Base-by-base conservation (phyloP, 1,140 invertebrate genomes). In the Bombyx mandarina region DNA sequence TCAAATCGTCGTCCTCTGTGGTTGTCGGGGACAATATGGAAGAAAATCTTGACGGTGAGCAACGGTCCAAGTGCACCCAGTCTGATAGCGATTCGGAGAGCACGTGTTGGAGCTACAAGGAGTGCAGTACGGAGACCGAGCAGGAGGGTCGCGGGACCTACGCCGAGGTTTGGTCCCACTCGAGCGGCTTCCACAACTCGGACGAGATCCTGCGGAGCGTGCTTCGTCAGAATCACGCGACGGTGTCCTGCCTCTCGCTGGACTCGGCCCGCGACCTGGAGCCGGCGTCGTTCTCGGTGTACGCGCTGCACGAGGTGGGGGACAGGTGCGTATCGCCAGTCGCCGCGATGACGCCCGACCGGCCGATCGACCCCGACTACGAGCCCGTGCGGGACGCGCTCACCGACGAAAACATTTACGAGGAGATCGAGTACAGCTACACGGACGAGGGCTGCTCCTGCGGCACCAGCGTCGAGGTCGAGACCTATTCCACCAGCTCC, bases 71-170 rank as follows among this genome's bases (percentile, higher is more conserved):
- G 7, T 56, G 54, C 3, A 35, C 62, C 26, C 66, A 72, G 1
- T 76, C 77, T 0, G 75, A 80, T 43, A 78, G 70, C 43, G 80
- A 84, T 57, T 84, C 81, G 1, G 80, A 71, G 46, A 86, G 83
- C 62, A 86, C 81, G 1, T 79, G 77, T 51, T 86, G 83, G 83
- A 86, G 82, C 56, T 86, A 86, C 69, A 78, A 83, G 58, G 83
- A 83, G 52, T 84, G 83, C 56, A 81, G 67, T 55, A 58, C 68
- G 7, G 70, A 73, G 49, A 64, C 57, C 7, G 76, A 72, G 8
- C 60, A 63, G 7, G 12, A 18, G 0, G 52, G 44, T 1, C 73
- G 73, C 56, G 67, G 70, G 1, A 60, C 72, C 8, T 86, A 86
- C 62, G 79, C 75, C 0, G 73, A 58, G 6, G 68, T 86, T n/a